Conservation (phyloP, 2,797 vertebrate genomes). For the Scyliorhinus canicula region DNA sequence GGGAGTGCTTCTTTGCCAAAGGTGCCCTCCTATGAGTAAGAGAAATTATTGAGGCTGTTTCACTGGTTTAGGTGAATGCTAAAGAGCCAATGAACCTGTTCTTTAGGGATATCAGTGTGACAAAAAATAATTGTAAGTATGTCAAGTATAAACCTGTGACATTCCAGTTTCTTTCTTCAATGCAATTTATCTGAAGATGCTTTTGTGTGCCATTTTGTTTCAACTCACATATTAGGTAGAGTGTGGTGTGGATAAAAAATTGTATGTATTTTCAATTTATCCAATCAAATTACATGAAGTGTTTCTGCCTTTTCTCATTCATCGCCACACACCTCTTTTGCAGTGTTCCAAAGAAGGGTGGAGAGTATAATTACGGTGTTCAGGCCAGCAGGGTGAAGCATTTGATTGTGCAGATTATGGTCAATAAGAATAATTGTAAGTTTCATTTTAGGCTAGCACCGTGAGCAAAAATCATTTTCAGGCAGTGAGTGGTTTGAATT, state of each 20-base stretch:
- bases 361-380: neutral
- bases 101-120: neutral
- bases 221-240: neutral
- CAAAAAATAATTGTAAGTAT: neutral
- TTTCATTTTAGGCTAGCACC: neutral
- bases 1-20: neutral
- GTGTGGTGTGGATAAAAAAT: neutral
- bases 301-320: neutral
- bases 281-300: neutral
- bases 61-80: neutral
- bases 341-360: neutral
- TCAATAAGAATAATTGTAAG: neutral
- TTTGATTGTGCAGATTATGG: neutral
- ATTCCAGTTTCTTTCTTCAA: neutral
- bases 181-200: neutral
- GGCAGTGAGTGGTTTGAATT: neutral
- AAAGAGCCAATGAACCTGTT: neutral
- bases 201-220: neutral
- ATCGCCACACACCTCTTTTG: neutral
- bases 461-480: neutral
- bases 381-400: neutral
- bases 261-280: neutral
- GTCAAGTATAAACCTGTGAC: neutral
- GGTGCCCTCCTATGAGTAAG: neutral
- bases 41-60: neutral